phyloP scores from a whole-genome alignment of 1,140 invertebrate species.

The Daktulosphaira vitifoliae region DNA sequence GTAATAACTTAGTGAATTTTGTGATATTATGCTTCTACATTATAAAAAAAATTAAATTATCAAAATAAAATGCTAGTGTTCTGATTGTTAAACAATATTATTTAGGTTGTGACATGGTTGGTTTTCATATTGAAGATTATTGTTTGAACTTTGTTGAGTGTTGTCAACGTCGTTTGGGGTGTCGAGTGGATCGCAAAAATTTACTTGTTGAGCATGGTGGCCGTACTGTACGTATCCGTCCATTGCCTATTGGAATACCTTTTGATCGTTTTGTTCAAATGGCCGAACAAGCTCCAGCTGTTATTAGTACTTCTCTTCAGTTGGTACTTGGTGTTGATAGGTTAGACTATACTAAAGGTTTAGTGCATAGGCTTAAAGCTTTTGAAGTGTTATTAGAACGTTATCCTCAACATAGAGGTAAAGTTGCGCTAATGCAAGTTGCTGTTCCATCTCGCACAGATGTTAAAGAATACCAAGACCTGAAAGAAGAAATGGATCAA shows the following conservation, averaged over 20 bases:
- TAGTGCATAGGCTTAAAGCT: constrained; percentile 54
- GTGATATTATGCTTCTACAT: too few species aligned
- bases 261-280: constrained; percentile 77
- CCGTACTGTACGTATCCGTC: constrained; percentile 68
- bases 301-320: constrained; percentile 52
- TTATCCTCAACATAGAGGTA: constrained; percentile 75
- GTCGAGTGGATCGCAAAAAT: constrained; percentile 77
- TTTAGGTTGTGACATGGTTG: constrained; percentile 79
- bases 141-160: constrained; percentile 86
- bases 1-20: constrained; percentile 42
- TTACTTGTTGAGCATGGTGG: constrained; percentile 74
- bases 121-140: constrained; percentile 85
- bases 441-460: constrained; percentile 85
- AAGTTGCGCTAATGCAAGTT: constrained; percentile 73
- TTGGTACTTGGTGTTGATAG: constrained; percentile 84
- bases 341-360: constrained; percentile 80
- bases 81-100: constrained; percentile 33
- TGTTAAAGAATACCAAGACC: constrained; percentile 81
- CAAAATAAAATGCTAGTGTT: not conserved
- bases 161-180: constrained; percentile 74
- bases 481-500: constrained; percentile 86
- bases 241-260: constrained; percentile 77
- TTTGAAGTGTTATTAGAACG: constrained; percentile 76
- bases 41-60: not conserved
- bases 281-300: constrained; percentile 66